Conservation (phyloP, 2,888 invertebrate genomes). For the Euzophera pinguis region DNA sequence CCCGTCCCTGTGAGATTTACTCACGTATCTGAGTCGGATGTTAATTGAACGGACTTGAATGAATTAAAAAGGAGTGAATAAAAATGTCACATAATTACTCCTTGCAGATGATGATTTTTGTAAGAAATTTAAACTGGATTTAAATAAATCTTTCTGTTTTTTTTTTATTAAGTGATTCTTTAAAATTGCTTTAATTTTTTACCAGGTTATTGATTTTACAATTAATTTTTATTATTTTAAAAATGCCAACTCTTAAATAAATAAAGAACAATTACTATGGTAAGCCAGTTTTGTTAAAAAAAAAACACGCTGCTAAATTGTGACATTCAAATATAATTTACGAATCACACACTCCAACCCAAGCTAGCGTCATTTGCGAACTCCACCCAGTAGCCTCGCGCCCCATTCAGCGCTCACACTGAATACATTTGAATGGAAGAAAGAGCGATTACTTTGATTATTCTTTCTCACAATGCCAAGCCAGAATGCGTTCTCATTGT, state of each 20-base stretch:
- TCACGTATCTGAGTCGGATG: constrained; percentile 37
- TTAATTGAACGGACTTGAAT: constrained; percentile 30
- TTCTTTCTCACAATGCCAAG: constrained; percentile 40
- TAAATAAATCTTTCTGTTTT: no score
- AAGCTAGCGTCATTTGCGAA: constrained; percentile 39
- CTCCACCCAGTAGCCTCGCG: constrained; percentile 30
- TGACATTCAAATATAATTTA: constrained; percentile 17
- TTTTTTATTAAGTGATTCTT: no score
- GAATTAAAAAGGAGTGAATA: constrained; percentile 20
- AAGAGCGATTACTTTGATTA: constrained; percentile 50
- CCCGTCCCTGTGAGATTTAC: constrained; percentile 25
- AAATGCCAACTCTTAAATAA: no score
- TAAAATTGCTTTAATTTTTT: no score
- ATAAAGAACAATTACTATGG: no score
- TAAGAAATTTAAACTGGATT: no score
- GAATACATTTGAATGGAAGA: constrained; percentile 49
- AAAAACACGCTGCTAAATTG: neutral
- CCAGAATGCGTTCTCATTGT: constrained; percentile 33
- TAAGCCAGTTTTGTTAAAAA: no score
- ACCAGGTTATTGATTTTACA: no score
- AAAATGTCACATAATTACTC: neutral
- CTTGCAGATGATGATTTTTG: no score
- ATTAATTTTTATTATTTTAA: no score
- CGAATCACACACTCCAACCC: constrained; percentile 27
- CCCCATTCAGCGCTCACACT: constrained; percentile 37